Base-by-base conservation (phyloP, 2,888 invertebrate species). In the Gryllus longicercus region DNA sequence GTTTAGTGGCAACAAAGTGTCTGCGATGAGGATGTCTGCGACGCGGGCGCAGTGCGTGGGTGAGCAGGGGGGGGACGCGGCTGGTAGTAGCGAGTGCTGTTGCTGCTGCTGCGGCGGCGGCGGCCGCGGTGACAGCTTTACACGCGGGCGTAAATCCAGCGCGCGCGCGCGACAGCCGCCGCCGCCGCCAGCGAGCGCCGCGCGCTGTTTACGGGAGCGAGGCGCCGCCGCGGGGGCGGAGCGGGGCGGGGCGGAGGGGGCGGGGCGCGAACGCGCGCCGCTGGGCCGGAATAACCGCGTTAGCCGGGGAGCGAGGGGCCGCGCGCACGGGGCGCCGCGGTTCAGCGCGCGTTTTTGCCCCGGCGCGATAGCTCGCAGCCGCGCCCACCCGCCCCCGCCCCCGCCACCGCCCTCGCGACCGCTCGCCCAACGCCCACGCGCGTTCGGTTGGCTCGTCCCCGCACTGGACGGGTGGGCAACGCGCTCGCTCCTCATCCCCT, bases 261-360 rank as follows among this genome's bases (percentile, higher is more conserved):
- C 63, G 63, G 63, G 63, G 63, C 16, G 63, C 16, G 14, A 63
- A n/a, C 63, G 63, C 63, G 63, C 63, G 63, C 10, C 63, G n/a
- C 63, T 63, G 63, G 63, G 10, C 63, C 63, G 63, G 63, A 63
- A 63, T 63, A 63, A 63, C 63, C 63, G 63, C 63, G 63, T 63
- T 63, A 63, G 63, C 63, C 14, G n/a, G 63, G 63, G 51, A 16
- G 51, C 14, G 51, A 16, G 51, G 12, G 51, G 51, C 51, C 51
- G 2, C 16, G n/a, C 63, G 14, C 63, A 63, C 16, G 63, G 63
- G 63, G n/a, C n/a, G 63, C 16, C n/a, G 63, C n/a, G 63, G 63
- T 63, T 63, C 63, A n/a, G 16, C 14, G 63, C 63, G 63, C 63
- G n/a, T 63, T 63, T 63, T 63, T 63, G 63, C 63, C n/a, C 16